These are phyloP conservation scores for Perizoma affinitatum DNA, from an alignment of 2,888 invertebrate genomes.

Conservation along the genomic window DNA sequence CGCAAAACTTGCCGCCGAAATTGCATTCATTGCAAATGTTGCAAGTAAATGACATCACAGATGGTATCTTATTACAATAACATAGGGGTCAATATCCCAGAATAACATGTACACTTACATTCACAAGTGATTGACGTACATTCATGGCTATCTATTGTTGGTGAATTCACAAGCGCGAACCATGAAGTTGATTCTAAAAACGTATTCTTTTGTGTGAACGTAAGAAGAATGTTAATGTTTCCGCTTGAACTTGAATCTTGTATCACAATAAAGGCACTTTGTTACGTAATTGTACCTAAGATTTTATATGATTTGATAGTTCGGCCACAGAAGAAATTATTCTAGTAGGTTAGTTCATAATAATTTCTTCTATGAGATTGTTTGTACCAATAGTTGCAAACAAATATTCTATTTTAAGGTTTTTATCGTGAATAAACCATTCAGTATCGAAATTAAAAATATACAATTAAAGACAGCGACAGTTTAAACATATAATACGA, in stretches of 20 bases:
- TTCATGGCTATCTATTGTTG: conserved; percentile 62
- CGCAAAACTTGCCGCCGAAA: conserved; percentile 57
- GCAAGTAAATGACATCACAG: conserved; percentile 21
- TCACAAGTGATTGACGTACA: conserved; percentile 50
- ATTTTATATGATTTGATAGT: conserved; percentile 46
- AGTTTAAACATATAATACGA: no score
- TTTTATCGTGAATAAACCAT: no score
- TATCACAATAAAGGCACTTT: conserved; percentile 65
- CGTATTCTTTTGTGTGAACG: conserved; percentile 80
- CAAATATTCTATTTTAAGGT: no score
- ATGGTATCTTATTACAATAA: conserved; percentile 34
- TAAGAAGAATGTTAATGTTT: conserved; percentile 81
- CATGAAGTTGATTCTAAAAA: conserved; percentile 75
- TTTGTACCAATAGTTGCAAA: no score
- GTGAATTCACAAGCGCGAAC: conserved; percentile 71
- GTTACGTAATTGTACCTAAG: conserved; percentile 66
- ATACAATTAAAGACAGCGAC: no score
- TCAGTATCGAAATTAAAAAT: no score
- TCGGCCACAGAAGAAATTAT: conserved; percentile 31
- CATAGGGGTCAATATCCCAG: conserved; percentile 37
- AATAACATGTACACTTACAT: conserved; percentile 10
- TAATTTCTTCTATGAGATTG: no score
- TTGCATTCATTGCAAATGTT: conserved; percentile 46
- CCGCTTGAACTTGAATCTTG: conserved; percentile 76
- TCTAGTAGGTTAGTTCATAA: background rate